Base-by-base conservation (phyloP, 2,797 vertebrate species). In the Schizopygopsis malacanthus region DNA sequence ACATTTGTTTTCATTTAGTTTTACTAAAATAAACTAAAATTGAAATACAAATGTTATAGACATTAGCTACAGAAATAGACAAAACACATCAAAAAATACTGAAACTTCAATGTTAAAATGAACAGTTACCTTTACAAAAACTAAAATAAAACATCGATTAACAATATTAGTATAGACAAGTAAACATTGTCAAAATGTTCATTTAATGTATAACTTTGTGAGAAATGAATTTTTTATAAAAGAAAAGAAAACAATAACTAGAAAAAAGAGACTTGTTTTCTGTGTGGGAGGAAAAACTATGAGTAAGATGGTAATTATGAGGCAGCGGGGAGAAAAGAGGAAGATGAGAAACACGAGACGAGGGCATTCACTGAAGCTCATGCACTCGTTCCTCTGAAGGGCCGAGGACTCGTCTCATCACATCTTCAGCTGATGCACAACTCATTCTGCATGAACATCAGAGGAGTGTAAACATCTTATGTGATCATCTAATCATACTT, bases 341-440 rank as follows among this genome's bases (percentile, higher is more conserved):
- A 61, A 65, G 28, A 63, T 56, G 52, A 78, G 4, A 28, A 77
- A 43, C 52, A 82, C 52, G 50, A 54, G 70, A 82, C 11, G 22
- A 45, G 37, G 25, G 37, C 33, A 77, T 43, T 78, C 25, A 78
- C n/a, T 52, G 13, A 67, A n/a, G 59, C 28, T 78, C 67, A 84
- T 78, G 61, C 37, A 78, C 47, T 69, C 33, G 70, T 41, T 56
- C 50, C 45, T 77, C 82, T 41, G 59, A 65, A 47, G 76, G 28
- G 43, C 50, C 6, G 67, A 45, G 33, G 37, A 10, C 79, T 69
- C 11, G 6, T 83, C 70, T 83, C 18, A 52, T 76, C 15, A 18
- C 20, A 45, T 52, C 18, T 22, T 43, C 52, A 22, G 33, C 82
- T 69, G 43, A 52, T 52, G 9, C 11, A 28, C 28, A 25, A 79